phyloP scores from a whole-genome alignment of 2,888 invertebrate genomes.

The Anodontia alba region DNA sequence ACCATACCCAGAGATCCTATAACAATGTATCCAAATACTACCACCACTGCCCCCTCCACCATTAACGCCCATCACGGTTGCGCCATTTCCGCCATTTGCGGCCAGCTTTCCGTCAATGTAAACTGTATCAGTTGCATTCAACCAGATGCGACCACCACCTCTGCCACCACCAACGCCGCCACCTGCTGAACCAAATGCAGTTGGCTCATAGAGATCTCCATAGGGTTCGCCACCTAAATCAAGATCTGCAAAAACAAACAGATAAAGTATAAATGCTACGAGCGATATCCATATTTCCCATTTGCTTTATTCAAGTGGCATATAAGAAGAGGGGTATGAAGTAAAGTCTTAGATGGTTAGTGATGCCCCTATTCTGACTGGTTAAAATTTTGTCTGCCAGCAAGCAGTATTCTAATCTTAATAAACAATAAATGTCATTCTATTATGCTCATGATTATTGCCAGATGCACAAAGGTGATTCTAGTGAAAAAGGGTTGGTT shows the following conservation, averaged over 20 bases:
- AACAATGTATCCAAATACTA: constrained; percentile 71
- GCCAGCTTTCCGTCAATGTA: constrained; percentile 72
- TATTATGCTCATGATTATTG: no score
- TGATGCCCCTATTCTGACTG: no score
- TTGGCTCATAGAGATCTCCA: constrained; percentile 74
- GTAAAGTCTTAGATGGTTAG: no score
- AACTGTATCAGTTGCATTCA: constrained; percentile 75
- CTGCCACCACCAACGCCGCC: constrained; percentile 70
- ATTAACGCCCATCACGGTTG: constrained; percentile 32
- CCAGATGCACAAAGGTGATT: no score
- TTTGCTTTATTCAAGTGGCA: no score
- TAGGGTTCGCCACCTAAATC: constrained; percentile 44
- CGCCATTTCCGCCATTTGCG: constrained; percentile 66
- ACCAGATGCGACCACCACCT: constrained; percentile 76
- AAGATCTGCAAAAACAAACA: not conserved
- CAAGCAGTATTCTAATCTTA: no score
- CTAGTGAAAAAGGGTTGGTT: no score
- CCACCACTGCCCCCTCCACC: constrained; percentile 79
- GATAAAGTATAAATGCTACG: no score
- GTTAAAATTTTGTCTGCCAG: no score
- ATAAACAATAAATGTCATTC: no score
- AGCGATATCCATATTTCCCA: no score
- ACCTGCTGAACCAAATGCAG: constrained; percentile 73
- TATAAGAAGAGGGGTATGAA: no score
- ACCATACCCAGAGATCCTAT: constrained; percentile 71